phyloP scores from a whole-genome alignment of 2,113 vertebrate genomes.

The Clarias macrocephalus region DNA sequence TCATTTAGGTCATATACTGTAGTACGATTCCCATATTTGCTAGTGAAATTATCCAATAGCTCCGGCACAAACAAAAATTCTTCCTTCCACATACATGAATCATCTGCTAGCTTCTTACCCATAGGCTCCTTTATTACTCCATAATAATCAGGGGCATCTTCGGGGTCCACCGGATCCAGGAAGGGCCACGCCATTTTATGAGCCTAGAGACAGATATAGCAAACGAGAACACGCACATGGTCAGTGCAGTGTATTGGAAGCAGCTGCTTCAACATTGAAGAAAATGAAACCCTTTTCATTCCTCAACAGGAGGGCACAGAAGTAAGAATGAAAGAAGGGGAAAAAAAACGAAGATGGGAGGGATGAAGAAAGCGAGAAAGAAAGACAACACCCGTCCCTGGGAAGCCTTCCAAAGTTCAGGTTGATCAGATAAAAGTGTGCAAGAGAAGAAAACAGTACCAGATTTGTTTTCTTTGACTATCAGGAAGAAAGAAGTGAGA shows the following conservation, averaged over 20 bases:
- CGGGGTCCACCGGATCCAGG: constrained; percentile 93
- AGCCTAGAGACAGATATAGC: constrained; percentile 69
- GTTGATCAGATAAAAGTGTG: constrained; percentile 64
- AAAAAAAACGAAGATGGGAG: constrained; percentile 45
- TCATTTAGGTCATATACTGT: neutral
- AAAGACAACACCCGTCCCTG: constrained; percentile 43
- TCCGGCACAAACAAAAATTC: neutral
- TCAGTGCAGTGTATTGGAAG: constrained; percentile 52
- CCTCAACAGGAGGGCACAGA: constrained; percentile 29
- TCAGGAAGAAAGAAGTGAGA: neutral
- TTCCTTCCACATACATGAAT: neutral
- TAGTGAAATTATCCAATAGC: neutral
- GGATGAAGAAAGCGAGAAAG: neutral
- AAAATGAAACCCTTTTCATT: constrained; percentile 57
- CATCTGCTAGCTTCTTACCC: constrained; percentile 76
- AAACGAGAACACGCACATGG: neutral
- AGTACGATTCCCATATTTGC: neutral
- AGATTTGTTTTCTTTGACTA: constrained; percentile 59
- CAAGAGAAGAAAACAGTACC: constrained; percentile 53
- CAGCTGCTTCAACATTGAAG: constrained; percentile 67
- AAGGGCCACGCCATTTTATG: constrained; percentile 99
- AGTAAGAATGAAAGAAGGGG: constrained; percentile 12
- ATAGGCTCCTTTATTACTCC: constrained; percentile 98
- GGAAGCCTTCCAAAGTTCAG: constrained; percentile 61
- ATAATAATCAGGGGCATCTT: constrained; percentile 97